Evolutionary conservation across 1,140 invertebrate species (phyloP).

Genomic region (Drosophila funebris): DNA sequence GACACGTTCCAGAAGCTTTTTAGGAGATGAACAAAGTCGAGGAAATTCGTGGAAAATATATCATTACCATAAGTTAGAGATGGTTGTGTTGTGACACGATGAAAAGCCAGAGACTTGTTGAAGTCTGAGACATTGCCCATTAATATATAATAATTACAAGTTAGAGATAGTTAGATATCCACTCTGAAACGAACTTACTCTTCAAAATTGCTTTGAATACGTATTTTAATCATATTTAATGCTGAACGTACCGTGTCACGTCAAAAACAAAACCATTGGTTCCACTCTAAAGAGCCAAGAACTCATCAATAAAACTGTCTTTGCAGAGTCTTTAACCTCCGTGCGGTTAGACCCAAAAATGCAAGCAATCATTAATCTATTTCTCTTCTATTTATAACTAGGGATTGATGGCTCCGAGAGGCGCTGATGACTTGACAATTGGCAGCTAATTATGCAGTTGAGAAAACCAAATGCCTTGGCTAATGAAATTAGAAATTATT

Average conservation of each 20-base stretch:
- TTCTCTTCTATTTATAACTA: constrained; percentile 63
- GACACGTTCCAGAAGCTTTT: constrained; percentile 46
- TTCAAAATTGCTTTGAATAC: too few species aligned
- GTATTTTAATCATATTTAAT: too few species aligned
- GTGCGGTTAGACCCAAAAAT: constrained; percentile 54
- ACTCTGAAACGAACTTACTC: too few species aligned
- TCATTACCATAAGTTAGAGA: background rate
- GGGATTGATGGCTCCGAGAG: constrained; percentile 42
- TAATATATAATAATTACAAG: background rate
- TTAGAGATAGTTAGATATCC: too few species aligned
- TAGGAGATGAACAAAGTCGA: background rate
- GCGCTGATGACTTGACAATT: constrained; percentile 67
- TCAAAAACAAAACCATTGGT: background rate
- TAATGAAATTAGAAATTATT: constrained; percentile 33
- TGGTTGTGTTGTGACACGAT: background rate
- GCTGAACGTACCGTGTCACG: background rate
- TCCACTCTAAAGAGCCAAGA: background rate
- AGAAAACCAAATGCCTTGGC: constrained; percentile 19
- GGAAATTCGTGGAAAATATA: background rate
- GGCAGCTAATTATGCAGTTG: constrained; percentile 70
- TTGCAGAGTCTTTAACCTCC: constrained; percentile 24
- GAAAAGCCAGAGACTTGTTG: background rate
- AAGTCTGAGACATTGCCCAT: too few species aligned
- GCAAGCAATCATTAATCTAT: constrained; percentile 66
- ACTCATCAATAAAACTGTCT: constrained; percentile 65